Evolutionary conservation across 2,797 vertebrate species (phyloP).

Genomic region (Sebastolobus altivelis): DNA sequence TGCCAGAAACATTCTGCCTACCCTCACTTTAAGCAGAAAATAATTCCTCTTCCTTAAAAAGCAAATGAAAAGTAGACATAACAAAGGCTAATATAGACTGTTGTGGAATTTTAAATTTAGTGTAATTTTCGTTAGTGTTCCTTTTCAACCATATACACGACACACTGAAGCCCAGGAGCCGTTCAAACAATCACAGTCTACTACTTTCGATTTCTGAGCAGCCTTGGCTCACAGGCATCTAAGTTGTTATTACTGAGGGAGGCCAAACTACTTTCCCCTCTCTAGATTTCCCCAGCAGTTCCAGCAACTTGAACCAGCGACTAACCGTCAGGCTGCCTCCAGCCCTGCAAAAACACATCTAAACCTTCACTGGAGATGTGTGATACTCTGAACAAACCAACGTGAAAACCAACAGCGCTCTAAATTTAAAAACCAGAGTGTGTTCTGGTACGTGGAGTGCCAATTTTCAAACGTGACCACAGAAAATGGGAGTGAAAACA

Average conservation of each 20-base stretch:
- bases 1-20: too few species aligned
- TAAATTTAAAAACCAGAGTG: slow-evolving; percentile 53
- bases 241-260: slow-evolving; percentile 29
- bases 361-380: slow-evolving; percentile 28
- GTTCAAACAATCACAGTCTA: not conserved
- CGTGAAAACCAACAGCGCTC: slow-evolving; percentile 27
- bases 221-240: slow-evolving; percentile 7
- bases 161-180: not conserved
- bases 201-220: slow-evolving; percentile 21
- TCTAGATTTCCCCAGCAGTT: slow-evolving; percentile 27
- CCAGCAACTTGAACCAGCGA: slow-evolving; percentile 30
- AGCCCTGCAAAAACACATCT: slow-evolving; percentile 34
- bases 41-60: not conserved
- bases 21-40: not conserved
- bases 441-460: slow-evolving; percentile 40
- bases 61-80: not conserved
- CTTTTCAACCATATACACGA: slow-evolving; percentile 1
- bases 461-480: slow-evolving; percentile 48
- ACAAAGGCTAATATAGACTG: not conserved
- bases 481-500: slow-evolving; percentile 61
- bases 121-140: not conserved
- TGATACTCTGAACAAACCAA: slow-evolving; percentile 44
- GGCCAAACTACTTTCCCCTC: slow-evolving; percentile 26
- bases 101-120: not conserved
- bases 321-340: slow-evolving; percentile 35